Conservation (phyloP, 1,140 invertebrate species). For the Micrasema longulum region DNA sequence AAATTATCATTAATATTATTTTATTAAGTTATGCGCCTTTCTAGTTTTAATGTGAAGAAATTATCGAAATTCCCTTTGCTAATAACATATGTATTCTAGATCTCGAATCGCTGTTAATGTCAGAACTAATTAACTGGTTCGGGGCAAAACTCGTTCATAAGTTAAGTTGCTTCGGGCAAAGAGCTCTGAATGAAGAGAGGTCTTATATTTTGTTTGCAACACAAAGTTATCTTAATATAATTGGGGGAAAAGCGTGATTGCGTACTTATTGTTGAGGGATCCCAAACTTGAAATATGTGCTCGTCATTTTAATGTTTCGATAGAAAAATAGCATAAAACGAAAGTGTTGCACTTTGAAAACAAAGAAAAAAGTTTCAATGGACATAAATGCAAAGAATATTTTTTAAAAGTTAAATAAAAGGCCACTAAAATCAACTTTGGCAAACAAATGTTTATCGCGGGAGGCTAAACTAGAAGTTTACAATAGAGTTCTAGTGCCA, state of each 20-base stretch:
- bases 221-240: conserved; percentile 29
- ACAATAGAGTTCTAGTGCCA: no score
- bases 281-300: conserved; percentile 7
- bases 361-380: no score
- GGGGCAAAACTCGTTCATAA: no score
- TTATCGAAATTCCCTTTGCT: no score
- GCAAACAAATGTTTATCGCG: no score
- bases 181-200: neutral
- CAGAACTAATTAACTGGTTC: conserved; percentile 22
- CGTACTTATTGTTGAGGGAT: neutral
- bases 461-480: no score
- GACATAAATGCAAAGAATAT: no score
- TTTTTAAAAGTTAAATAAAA: no score
- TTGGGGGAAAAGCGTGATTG: neutral
- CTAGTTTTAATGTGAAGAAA: no score
- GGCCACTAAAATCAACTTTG: no score
- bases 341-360: conserved; percentile 6
- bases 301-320: conserved; percentile 4
- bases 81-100: neutral
- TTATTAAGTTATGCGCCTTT: no score
- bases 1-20: no score
- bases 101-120: conserved; percentile 25
- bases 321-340: conserved; percentile 6
- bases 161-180: neutral
- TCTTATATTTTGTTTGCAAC: conserved; percentile 23